These are phyloP conservation scores for Salminus brasiliensis DNA, from an alignment of 2,113 vertebrate species.

Conservation along the genomic window DNA sequence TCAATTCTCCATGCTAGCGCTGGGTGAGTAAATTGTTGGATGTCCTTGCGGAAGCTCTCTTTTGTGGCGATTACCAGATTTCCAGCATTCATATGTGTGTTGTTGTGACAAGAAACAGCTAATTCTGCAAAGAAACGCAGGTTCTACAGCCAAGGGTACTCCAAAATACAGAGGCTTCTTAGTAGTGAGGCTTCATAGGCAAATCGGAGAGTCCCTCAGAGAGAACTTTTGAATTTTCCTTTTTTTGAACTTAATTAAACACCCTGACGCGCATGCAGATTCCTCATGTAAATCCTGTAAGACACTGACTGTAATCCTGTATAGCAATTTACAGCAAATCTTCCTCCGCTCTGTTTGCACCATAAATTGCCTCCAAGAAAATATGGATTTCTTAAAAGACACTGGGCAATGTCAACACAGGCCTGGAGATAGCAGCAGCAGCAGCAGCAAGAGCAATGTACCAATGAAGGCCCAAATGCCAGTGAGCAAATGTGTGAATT, in stretches of 20 bases:
- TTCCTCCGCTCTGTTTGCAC: not conserved
- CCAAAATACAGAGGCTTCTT: not conserved
- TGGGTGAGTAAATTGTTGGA: not conserved
- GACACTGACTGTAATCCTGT: not conserved
- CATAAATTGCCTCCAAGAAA: constrained; percentile 17
- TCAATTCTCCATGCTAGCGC: not conserved
- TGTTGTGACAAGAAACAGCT: not conserved
- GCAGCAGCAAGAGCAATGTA: not conserved
- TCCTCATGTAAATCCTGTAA: constrained; percentile 4
- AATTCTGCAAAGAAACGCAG: not conserved
- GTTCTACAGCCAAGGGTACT: not conserved
- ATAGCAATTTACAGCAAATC: not conserved
- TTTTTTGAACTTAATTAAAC: not conserved
- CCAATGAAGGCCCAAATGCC: not conserved
- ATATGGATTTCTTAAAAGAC: not conserved
- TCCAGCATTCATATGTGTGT: not conserved
- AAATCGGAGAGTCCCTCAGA: not conserved
- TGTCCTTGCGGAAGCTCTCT: not conserved
- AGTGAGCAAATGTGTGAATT: constrained; percentile 39
- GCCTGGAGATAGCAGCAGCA: not conserved
- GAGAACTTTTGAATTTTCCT: not conserved
- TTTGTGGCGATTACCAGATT: too few relatives aligned
- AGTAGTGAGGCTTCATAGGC: not conserved
- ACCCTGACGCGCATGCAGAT: not conserved
- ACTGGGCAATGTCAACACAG: constrained; percentile 32